Base-by-base conservation (phyloP, 2,888 invertebrate genomes). In the Luperina testacea region DNA sequence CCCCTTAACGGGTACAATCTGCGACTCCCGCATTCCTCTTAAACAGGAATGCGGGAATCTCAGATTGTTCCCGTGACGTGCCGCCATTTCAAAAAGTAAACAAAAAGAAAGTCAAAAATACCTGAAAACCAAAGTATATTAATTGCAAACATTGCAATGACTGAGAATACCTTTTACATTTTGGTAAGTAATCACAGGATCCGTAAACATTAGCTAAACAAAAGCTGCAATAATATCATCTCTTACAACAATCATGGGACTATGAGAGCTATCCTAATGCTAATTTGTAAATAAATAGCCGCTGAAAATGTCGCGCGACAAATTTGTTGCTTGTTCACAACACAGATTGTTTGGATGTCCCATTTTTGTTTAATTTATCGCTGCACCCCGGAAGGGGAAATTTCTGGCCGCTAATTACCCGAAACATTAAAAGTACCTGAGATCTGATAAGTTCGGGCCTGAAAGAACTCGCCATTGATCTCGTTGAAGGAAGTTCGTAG, bases 361-460 rank as follows among this genome's bases (percentile, higher is more conserved):
- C 89, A 92, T 92, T 93, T 93, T 92, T 93, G 92, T 92, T 89
- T 90, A 92, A 92, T 92, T 92, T 92, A 92, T 92, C 75, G 89
- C 79, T 81, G 84, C 80, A 57, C 67, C 86, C 74, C 67, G 72
- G 71, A 82, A 70, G 74, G 69, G 79, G 85, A 85, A 89, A 81
- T 89, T 89, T 87, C 70, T 32, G 78, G 81, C 71, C 67, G 74
- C 81, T 88, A 85, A 88, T 88, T 88, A 89, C 85, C 78, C 27
- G 48, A 79, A 82, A 85, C 88, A 85, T 89, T 87, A 78, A 87
- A 85, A 76, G 81, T 88, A 85, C 80, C 87, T 89, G 81, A 74
- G 77, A 88, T 89, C 88, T 85, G 89, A 81, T 88, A 80, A 85
- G 78, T 87, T 83, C 27, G 27, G 45, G 13, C 53, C 64, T 69